Conservation (phyloP, 1,140 invertebrate species). For the Maniola jurtina region DNA sequence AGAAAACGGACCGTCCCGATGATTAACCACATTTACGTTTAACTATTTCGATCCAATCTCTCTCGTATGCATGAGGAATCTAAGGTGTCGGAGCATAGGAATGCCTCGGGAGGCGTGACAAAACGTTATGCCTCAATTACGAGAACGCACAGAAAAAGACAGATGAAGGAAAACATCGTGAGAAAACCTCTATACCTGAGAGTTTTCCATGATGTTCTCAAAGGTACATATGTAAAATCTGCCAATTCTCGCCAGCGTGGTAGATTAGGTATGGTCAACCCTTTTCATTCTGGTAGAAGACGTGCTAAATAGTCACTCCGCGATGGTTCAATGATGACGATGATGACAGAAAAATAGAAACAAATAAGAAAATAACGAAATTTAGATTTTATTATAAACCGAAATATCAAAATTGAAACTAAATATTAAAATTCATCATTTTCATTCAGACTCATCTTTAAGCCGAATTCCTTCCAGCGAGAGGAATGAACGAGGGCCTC, state of each 20-base stretch:
- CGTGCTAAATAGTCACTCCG: no score
- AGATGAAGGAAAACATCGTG: no score
- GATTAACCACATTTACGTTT: constrained; percentile 73
- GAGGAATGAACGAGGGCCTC: constrained; percentile 57
- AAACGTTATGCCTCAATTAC: constrained; percentile 13
- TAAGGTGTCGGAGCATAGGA: constrained; percentile 40
- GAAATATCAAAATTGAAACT: neutral
- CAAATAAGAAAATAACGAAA: neutral
- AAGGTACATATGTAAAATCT: no score
- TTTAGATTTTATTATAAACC: neutral
- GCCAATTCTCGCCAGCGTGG: no score
- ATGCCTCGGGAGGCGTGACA: constrained; percentile 23
- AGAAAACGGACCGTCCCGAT: constrained; percentile 36
- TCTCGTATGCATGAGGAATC: constrained; percentile 47
- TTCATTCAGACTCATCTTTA: constrained; percentile 42
- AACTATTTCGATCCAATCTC: constrained; percentile 74
- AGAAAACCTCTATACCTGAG: no score
- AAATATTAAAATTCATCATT: constrained; percentile 24
- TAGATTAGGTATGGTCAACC: neutral
- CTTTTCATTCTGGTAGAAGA: no score
- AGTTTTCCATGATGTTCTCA: no score
- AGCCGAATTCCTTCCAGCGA: constrained; percentile 54
- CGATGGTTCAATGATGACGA: no score
- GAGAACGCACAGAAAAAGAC: constrained; percentile 1
- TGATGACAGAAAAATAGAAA: neutral